Evolutionary conservation across 53 echinoderm and acorn worm genomes (phyloP).

Genomic region (Mesocentrotus franciscanus): DNA sequence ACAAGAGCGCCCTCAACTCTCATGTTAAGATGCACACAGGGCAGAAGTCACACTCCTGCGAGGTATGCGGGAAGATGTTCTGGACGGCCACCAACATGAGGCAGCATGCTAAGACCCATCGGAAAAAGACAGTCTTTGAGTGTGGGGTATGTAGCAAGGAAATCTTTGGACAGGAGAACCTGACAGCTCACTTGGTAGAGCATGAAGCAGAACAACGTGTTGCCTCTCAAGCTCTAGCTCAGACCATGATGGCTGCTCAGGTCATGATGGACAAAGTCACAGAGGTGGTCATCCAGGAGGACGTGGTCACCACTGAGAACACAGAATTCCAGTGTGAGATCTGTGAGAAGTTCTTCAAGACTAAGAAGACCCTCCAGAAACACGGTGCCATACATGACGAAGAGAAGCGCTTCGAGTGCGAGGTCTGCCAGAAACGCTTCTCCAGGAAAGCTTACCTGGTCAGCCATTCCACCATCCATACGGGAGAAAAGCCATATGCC

Average conservation of each 20-base stretch:
- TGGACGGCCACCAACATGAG: constrained; percentile 47
- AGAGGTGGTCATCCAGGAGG: neutral
- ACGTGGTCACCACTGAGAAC: neutral
- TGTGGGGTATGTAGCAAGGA: constrained; percentile 44
- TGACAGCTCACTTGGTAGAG: constrained; percentile 41
- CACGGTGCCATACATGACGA: constrained; percentile 66
- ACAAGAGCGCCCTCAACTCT: constrained; percentile 21
- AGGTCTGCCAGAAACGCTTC: constrained; percentile 68
- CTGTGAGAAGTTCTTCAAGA: constrained; percentile 37
- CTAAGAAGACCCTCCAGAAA: constrained; percentile 50
- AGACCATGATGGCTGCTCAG: constrained; percentile 57
- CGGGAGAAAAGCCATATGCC: constrained; percentile 55
- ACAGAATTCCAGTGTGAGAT: constrained; percentile 12
- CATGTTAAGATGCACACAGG: constrained; percentile 42
- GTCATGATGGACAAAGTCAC: constrained; percentile 49
- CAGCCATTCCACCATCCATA: constrained; percentile 69
- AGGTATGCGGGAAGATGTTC: constrained; percentile 59
- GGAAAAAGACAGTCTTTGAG: neutral
- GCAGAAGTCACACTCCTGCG: constrained; percentile 42
- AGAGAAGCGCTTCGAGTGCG: constrained; percentile 61
- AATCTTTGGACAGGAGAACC: constrained; percentile 21
- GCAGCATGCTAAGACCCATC: constrained; percentile 14
- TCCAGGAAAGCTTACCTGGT: constrained; percentile 66
- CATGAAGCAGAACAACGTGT: constrained; percentile 52
- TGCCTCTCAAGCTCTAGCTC: constrained; percentile 11